Evolutionary conservation across 2,797 vertebrate genomes (phyloP).

Genomic region (Hyperoplus lanceolatus): DNA sequence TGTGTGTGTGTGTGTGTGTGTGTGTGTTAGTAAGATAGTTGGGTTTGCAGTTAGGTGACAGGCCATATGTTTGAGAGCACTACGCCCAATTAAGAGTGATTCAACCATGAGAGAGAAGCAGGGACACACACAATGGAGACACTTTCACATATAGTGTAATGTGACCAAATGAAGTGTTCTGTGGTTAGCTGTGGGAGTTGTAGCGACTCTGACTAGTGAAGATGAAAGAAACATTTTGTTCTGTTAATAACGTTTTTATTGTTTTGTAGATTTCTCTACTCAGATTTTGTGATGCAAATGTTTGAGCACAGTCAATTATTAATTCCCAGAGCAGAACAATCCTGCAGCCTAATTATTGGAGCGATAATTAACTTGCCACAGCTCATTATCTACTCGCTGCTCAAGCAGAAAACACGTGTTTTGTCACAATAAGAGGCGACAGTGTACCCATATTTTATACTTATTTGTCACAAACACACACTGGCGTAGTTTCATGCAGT

Average conservation of each 20-base stretch:
- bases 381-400: background rate
- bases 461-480: background rate
- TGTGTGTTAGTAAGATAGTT: background rate
- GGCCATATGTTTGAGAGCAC: conserved; percentile 20
- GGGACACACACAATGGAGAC: background rate
- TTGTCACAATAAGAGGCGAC: background rate
- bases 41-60: background rate
- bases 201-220: background rate
- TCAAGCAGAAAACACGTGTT: background rate
- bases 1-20: too few relatives aligned
- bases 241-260: background rate
- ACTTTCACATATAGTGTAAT: background rate
- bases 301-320: background rate
- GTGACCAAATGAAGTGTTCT: background rate
- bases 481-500: background rate
- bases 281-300: background rate
- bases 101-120: too few relatives aligned
- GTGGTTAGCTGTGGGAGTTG: background rate
- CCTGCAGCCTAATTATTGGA: background rate
- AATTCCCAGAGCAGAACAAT: background rate
- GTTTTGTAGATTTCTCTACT: background rate
- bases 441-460: background rate
- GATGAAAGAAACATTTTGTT: conserved; percentile 5
- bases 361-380: background rate
- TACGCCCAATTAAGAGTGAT: conserved; percentile 5